phyloP scores from a whole-genome alignment of 1,140 invertebrate species.

The Drosophila kepulauana region DNA sequence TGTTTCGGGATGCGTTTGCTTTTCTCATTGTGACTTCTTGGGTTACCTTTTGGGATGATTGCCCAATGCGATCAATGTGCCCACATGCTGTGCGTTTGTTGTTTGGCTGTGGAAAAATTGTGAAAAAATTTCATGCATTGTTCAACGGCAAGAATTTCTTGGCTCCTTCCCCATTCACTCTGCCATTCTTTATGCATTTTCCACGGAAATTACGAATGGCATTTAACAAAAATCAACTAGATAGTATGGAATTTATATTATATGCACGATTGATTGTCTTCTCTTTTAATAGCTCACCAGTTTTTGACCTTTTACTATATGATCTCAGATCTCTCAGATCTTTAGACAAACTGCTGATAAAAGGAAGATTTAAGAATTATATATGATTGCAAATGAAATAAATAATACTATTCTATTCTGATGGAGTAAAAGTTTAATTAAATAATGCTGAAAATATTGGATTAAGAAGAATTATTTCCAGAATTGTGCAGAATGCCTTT shows the following conservation, averaged over 20 bases:
- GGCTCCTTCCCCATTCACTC: conserved; percentile 50
- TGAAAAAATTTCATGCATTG: conserved; percentile 62
- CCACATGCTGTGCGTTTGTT: conserved; percentile 75
- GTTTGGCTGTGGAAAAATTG: conserved; percentile 45
- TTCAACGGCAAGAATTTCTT: conserved; percentile 53
- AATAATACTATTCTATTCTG: too few species aligned
- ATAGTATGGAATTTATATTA: conserved; percentile 17
- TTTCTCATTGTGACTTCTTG: conserved; percentile 62
- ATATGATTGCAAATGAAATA: too few species aligned
- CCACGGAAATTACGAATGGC: conserved; percentile 68
- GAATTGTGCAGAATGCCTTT: too few species aligned
- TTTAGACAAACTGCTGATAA: too few species aligned
- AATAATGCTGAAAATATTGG: too few species aligned
- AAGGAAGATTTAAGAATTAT: too few species aligned
- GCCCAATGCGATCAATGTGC: conserved; percentile 71
- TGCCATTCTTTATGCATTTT: conserved; percentile 56
- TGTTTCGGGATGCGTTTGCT: conserved; percentile 61
- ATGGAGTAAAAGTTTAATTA: too few species aligned
- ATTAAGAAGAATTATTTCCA: too few species aligned
- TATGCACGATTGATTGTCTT: neutral
- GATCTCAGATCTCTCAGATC: too few species aligned
- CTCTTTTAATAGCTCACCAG: neutral
- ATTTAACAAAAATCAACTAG: conserved; percentile 52
- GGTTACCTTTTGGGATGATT: conserved; percentile 39
- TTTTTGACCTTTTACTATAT: too few species aligned